These are phyloP conservation scores for Chionoecetes opilio DNA, from an alignment of 1,140 invertebrate genomes.

Conservation along the genomic window DNA sequence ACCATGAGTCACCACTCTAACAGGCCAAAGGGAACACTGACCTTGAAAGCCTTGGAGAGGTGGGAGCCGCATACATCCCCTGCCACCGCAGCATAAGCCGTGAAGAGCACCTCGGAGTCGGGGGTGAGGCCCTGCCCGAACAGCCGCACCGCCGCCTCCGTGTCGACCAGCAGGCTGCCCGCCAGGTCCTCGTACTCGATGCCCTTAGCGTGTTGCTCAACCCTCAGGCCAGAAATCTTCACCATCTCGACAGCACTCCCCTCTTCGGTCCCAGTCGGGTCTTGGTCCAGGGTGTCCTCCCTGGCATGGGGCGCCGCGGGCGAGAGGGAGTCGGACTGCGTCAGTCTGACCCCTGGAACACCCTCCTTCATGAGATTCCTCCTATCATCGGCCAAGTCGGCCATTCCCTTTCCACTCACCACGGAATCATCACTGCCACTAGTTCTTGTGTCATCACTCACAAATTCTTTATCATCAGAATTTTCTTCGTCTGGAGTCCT, in stretches of 20 bases:
- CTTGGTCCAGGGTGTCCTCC: neutral
- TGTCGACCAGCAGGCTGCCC: neutral
- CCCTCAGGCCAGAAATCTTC: constrained; percentile 50
- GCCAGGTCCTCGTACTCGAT: constrained; percentile 43
- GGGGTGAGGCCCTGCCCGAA: constrained; percentile 52
- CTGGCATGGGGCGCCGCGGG: neutral
- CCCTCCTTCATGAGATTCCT: constrained; percentile 63
- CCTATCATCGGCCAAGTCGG: constrained; percentile 33
- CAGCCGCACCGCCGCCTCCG: constrained; percentile 32
- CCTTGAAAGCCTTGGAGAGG: constrained; percentile 58
- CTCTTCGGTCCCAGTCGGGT: neutral
- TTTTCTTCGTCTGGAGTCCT: constrained; percentile 6
- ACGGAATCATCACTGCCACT: constrained; percentile 35
- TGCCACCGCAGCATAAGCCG: neutral
- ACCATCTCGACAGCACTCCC: neutral
- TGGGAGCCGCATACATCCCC: constrained; percentile 36
- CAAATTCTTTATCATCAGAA: neutral
- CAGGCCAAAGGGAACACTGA: neutral
- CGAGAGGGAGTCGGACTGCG: neutral
- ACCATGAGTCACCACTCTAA: neutral
- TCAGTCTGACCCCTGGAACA: neutral
- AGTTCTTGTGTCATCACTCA: constrained; percentile 55
- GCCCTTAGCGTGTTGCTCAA: constrained; percentile 62
- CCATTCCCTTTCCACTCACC: neutral
- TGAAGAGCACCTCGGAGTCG: constrained; percentile 51